Percentiles rank a stretch among this genome's conserved stretches.
Conservation (phyloP, 2,888 invertebrate genomes). For the Palloptera scutellata region DNA sequence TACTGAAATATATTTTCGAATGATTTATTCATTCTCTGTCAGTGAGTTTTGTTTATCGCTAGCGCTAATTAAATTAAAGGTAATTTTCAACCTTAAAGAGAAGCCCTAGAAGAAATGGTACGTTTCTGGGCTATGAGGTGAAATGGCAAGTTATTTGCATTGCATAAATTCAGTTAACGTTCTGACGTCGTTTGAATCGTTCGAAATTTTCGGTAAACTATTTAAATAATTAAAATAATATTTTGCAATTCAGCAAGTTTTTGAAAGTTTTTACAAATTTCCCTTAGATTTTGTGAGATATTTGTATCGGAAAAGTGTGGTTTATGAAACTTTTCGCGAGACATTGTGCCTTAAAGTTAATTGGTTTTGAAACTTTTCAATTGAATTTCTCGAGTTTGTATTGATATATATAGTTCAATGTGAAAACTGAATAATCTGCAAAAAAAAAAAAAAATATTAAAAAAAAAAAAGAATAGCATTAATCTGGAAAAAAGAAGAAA, state of each 20-base stretch:
- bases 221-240: too few species aligned
- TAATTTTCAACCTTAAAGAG: constrained; percentile 37
- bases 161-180: constrained; percentile 37
- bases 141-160: constrained; percentile 34
- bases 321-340: neutral
- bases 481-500: too few species aligned
- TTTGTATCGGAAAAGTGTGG: constrained; percentile 2
- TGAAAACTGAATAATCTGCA: too few species aligned
- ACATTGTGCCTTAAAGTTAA: neutral
- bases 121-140: constrained; percentile 38
- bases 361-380: too few species aligned
- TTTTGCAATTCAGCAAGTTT: too few species aligned
- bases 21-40: neutral
- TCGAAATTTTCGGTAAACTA: constrained; percentile 4
- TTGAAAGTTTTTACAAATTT: neutral
- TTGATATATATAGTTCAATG: too few species aligned
- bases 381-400: too few species aligned
- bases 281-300: neutral
- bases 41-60: constrained; percentile 25
- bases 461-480: too few species aligned
- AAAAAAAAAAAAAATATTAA: too few species aligned
- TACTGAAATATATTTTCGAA: neutral
- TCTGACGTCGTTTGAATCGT: constrained; percentile 37
- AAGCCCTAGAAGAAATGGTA: constrained; percentile 43
- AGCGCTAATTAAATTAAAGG: constrained; percentile 42